Evolutionary conservation across 2,888 invertebrate genomes (phyloP), one percentile per base, ranked within the genome.

Genomic region (Dryocosmus kuriphilus): DNA sequence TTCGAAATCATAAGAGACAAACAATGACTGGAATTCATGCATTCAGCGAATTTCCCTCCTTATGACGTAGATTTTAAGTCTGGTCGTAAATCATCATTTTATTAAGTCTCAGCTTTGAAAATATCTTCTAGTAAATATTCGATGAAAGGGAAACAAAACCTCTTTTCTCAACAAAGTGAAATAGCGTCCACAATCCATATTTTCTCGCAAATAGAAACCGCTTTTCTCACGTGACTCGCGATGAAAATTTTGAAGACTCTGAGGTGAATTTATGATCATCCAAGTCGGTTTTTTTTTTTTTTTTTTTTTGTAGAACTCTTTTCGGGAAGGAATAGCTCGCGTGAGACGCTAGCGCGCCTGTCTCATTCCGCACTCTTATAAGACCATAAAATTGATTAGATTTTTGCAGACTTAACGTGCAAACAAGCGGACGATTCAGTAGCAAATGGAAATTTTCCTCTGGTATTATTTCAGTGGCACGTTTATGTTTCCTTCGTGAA

Each of bases 361-460:
- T 71, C 61, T 77, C 74, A 63, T 38, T 35, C 27, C 46, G 19
- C 51, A 46, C 57, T 67, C n/a, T 78, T 73, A 74, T 65, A 65
- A 73, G 65, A 55, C 30, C 61, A 74, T 80, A 81, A 79, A 81
- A 22, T 61, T 46, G 77, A 80, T 77, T 77, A 78, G 78, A 55
- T 30, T 77, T 63, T 32, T 55, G 30, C 51, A 74, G 38, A 75
- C 38, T 77, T 79, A 74, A 74, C 61, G 79, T 61, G 76, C 78
- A 75, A 76, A 75, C 51, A 75, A 16, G 27, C 6, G 19, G 19
- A 57, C 24, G 24, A 24, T 22, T 22, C 22, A 57, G 65, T 46
- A 60, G 27, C 46, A 76, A 80, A 73, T 81, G 77, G 80, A 80
- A 80, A 81, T 79, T 81, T 80, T 80, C 74, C 41, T 65, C 9